Base-by-base conservation (phyloP, 1,140 invertebrate genomes). In the Dendroctonus ponderosae region DNA sequence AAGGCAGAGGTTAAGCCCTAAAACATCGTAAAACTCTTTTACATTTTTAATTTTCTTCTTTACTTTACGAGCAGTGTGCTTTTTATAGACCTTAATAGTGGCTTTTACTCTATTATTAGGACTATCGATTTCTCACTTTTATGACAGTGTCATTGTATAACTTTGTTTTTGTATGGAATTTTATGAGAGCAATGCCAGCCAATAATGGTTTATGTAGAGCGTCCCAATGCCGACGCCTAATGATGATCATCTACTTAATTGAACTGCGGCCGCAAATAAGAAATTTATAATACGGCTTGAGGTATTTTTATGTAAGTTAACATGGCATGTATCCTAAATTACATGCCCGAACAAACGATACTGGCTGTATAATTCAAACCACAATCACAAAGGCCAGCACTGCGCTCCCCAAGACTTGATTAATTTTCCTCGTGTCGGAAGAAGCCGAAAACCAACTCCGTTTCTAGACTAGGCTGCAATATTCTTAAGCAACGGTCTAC, bases 101-200 rank as follows among this genome's bases (percentile, higher is more conserved):
- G 37, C 53, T 56, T 56, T 56, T 56, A 56, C 53, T 41, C 53
- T 56, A 38, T 56, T 56, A 52, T 52, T 14, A 52, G 4, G 37
- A 38, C 40, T 56, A 56, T 56, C 39, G 53, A 56, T 56, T 56
- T 56, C 39, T n/a, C 53, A 56, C 41, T 56, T 56, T 56, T 56
- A 40, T 56, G 8, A 56, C 38, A 52, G 38, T 37, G 50, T 52
- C 26, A 26, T 26, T 26, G 26, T 26, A 26, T 26, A 26, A 26
- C 26, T 26, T 26, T 26, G 26, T 26, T 26, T 26, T 26, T 26
- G 26, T 26, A 26, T 26, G 26, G 26, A 26, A 26, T 26, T 26
- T 26, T 26, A 26, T 26, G 26, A 26, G 26, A 26, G 26, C 26
- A 26, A 26, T 26, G 26, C 26, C 26, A 26, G 3, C 26, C 26